A percentile compares a stretch with the other conserved stretches of the same genome.
Conservation (phyloP, 2,113 vertebrate genomes). For the Gnathonemus echidnorhynchus region DNA sequence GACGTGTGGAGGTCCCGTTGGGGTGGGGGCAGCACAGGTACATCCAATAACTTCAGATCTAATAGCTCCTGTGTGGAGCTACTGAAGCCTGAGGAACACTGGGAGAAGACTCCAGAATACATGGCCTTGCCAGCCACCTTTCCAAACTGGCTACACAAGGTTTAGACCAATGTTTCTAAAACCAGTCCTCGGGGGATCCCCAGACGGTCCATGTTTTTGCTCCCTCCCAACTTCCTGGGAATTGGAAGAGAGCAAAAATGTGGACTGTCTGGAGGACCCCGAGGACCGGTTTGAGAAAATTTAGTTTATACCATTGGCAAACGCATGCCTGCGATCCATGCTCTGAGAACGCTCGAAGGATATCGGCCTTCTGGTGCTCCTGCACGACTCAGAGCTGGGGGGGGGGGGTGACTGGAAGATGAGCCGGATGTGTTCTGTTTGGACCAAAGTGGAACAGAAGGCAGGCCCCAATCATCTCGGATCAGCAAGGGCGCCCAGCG, state of each 20-base stretch:
- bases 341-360: not conserved
- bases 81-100: not conserved
- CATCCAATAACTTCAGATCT: not conserved
- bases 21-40: not conserved
- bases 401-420: not conserved
- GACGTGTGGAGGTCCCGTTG: not conserved
- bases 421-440: not conserved
- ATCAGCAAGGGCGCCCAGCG: not conserved
- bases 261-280: too few relatives aligned
- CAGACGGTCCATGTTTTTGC: too few relatives aligned
- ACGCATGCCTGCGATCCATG: not conserved
- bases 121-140: not conserved
- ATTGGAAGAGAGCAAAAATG: too few relatives aligned
- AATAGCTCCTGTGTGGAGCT: not conserved
- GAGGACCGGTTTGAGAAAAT: too few relatives aligned
- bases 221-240: too few relatives aligned
- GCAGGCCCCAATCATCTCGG: not conserved
- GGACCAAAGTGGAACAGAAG: not conserved
- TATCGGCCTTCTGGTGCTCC: not conserved
- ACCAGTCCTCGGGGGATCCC: too few relatives aligned
- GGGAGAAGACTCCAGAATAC: not conserved
- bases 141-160: not conserved
- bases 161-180: not conserved
- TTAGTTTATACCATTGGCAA: not conserved
- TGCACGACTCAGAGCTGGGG: not conserved